Conservation (phyloP, 2,888 invertebrate species). For the Boloria selene region DNA sequence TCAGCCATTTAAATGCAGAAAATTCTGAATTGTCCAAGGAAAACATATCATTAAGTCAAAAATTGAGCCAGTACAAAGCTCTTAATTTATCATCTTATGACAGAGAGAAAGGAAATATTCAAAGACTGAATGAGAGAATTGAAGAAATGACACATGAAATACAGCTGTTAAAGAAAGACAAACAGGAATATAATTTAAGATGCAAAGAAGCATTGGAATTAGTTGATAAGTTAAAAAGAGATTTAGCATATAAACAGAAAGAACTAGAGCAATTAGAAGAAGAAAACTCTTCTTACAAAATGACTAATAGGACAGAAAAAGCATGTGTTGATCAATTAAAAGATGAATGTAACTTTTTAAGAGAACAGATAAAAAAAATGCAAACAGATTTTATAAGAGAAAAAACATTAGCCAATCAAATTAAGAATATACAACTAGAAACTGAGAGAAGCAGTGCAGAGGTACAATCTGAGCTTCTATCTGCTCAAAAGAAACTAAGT, state of each 20-base stretch:
- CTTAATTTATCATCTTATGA: conserved; percentile 53
- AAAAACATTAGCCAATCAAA: conserved; percentile 75
- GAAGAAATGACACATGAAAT: conserved; percentile 61
- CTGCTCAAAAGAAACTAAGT: conserved; percentile 84
- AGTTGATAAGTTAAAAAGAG: conserved; percentile 69
- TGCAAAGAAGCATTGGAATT: conserved; percentile 66
- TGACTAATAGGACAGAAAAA: conserved; percentile 69
- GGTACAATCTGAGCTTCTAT: conserved; percentile 85
- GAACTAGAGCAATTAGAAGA: conserved; percentile 71
- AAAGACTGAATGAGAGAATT: conserved; percentile 61
- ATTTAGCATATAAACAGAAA: conserved; percentile 68
- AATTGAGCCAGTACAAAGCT: conserved; percentile 65
- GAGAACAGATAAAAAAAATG: conserved; percentile 72
- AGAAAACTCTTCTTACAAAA: conserved; percentile 75
- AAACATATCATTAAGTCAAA: conserved; percentile 68
- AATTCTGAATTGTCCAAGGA: conserved; percentile 73
- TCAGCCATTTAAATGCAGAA: conserved; percentile 71
- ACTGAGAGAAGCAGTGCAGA: conserved; percentile 88
- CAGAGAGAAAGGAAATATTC: conserved; percentile 54
- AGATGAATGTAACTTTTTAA: conserved; percentile 72
- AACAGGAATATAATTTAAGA: conserved; percentile 66
- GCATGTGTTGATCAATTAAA: conserved; percentile 70
- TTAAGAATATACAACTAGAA: conserved; percentile 88
- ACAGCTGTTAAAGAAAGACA: conserved; percentile 64
- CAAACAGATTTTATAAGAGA: conserved; percentile 76